Evolutionary conservation across 2,113 vertebrate genomes (phyloP), one percentile per base, ranked within the genome.

Genomic region (Gasterosteus aculeatus): DNA sequence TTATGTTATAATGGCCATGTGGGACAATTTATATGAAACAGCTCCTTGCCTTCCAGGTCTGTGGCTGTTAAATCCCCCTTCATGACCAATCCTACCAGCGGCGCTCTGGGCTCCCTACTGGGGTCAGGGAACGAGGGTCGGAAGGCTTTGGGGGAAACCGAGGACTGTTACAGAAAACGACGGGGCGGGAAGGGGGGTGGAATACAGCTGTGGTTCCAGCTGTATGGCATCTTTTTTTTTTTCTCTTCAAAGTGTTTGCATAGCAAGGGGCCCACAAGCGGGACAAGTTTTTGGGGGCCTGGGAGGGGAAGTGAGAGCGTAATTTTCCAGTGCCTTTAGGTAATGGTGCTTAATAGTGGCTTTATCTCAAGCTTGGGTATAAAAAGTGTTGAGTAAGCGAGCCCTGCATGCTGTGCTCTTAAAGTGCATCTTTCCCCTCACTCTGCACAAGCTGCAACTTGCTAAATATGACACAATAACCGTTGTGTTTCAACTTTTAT

Each of bases 11-110:
- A 88, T 65, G 70, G 72, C 88, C 85, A 86, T 80, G 74, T 91
- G 77, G 84, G 90, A 84, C 68, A 58, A 49, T 78, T 91, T 91
- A 91, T 87, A 89, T 90, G 90, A 89, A 92, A 92, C 87, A 93
- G 85, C 83, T 89, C 80, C 85, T 42, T 89, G 77, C 85, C 81
- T 86, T 81, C 74, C 75, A 89, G 84, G 68, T 80, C 15, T 8
- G 26, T 66, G 75, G 85, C 81, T 78, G 83, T 92, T 91, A 90
- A 92, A 92, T 76, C 77, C 74, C 77, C 74, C 77, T 64, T 69
- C 62, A 61, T 75, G 59, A 61, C 69, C 72, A 71, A 44, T 80
- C 82, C 78, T 77, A 84, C 47, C 89, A 87, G 70, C 77, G 12
- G 67, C 65, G 31, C 77, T 69, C 65, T 31, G 29, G 65, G 74